These are phyloP conservation scores for Heterodera filipjevi DNA, from an alignment of 2,888 invertebrate genomes.

Conservation along the genomic window DNA sequence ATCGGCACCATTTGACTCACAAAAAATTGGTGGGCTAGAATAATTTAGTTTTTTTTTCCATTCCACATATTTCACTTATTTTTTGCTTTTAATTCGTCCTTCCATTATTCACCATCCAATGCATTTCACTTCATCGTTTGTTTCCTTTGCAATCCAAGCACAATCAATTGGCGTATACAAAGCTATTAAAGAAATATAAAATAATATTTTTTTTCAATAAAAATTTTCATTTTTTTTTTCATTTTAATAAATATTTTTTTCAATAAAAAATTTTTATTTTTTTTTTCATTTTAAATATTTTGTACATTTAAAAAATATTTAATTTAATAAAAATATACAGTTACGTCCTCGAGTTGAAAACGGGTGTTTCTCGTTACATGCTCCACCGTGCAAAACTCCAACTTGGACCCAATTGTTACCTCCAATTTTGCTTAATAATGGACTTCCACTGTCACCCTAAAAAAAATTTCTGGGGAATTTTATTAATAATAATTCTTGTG, in stretches of 20 bases:
- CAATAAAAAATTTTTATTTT: not conserved
- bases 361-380: not conserved
- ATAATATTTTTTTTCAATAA: too few species aligned
- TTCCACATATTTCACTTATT: too few species aligned
- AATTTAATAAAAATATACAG: not conserved
- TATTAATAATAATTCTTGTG: not conserved
- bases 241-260: not conserved
- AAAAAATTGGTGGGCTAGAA: too few species aligned
- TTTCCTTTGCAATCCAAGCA: not conserved
- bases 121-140: not conserved
- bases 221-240: not conserved
- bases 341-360: too few species aligned
- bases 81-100: too few species aligned
- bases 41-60: too few species aligned
- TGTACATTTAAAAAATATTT: not conserved
- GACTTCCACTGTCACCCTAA: not conserved
- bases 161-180: not conserved
- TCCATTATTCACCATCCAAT: not conserved
- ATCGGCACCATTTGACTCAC: too few species aligned
- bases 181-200: not conserved
- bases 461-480: not conserved
- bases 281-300: not conserved
- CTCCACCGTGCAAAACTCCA: not conserved
- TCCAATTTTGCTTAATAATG: not conserved
- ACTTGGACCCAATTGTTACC: not conserved